These are phyloP conservation scores for Malaclemys terrapin DNA, from an alignment of 2,113 vertebrate species.

Conservation along the genomic window DNA sequence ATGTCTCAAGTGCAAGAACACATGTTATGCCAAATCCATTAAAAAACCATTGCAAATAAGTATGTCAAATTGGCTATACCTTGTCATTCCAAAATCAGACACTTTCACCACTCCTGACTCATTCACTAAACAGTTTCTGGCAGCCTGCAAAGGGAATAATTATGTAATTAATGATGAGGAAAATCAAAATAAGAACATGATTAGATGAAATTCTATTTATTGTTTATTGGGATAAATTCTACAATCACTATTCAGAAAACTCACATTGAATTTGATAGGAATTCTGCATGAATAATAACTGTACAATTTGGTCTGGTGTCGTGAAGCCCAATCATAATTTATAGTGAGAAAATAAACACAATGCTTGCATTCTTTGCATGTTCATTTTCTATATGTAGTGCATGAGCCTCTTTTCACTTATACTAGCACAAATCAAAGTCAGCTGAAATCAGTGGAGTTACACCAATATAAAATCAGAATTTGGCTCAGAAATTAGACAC, in stretches of 20 bases:
- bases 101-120: slow-evolving; percentile 92
- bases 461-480: neutral
- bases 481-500: neutral
- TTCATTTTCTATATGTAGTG: neutral
- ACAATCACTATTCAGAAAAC: neutral
- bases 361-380: neutral
- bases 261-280: neutral
- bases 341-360: neutral
- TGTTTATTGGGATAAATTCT: neutral
- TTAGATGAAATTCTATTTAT: neutral
- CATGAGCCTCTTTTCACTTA: neutral
- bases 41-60: neutral
- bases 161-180: neutral
- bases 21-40: neutral
- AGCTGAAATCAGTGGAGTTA: neutral
- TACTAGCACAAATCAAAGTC: neutral
- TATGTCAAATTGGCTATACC: slow-evolving; percentile 77
- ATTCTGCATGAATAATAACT: neutral
- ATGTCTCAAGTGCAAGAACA: neutral
- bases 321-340: neutral
- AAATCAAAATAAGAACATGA: neutral
- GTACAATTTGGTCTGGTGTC: neutral
- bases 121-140: slow-evolving; percentile 94
- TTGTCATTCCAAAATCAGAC: slow-evolving; percentile 96
- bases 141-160: slow-evolving; percentile 82